phyloP scores from a whole-genome alignment of 2,797 vertebrate genomes.

The Coilia nasus region DNA sequence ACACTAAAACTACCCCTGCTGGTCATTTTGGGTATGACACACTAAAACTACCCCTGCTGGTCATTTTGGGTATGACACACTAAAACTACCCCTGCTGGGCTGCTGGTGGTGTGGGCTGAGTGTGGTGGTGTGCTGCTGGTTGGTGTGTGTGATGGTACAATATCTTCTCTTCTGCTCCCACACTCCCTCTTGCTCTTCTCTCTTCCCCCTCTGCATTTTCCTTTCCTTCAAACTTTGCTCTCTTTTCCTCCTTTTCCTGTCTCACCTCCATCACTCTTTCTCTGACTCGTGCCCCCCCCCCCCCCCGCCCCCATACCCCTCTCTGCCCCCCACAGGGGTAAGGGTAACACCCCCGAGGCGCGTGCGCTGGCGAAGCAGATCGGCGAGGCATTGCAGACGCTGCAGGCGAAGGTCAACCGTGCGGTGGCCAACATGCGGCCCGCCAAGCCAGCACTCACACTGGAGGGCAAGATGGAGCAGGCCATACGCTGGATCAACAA shows the following conservation, averaged over 20 bases:
- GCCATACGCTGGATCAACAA: constrained; percentile 96
- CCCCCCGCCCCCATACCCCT: background rate
- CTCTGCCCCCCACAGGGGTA: constrained; percentile 77
- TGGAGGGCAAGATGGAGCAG: constrained; percentile 98
- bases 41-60: background rate
- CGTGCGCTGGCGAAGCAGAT: constrained; percentile 93
- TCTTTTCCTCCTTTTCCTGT: background rate
- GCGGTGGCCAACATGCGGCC: constrained; percentile 95
- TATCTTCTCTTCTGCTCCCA: no score
- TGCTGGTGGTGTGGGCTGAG: no score
- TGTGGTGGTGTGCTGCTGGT: no score
- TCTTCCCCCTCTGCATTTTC: background rate
- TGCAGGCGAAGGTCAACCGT: constrained; percentile 95
- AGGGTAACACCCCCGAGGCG: constrained; percentile 95
- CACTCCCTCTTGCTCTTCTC: background rate
- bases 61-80: background rate
- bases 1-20: background rate
- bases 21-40: background rate
- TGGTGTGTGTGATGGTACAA: no score
- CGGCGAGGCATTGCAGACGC: constrained; percentile 87
- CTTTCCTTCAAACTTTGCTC: background rate
- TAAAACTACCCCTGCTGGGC: background rate
- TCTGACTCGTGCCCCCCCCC: background rate
- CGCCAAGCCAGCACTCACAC: constrained; percentile 90
- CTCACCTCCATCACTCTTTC: background rate